A percentile compares a stretch with the other conserved stretches of the same genome.
Conservation (phyloP, 2,888 invertebrate genomes). For the Hoplodrina blanda region DNA sequence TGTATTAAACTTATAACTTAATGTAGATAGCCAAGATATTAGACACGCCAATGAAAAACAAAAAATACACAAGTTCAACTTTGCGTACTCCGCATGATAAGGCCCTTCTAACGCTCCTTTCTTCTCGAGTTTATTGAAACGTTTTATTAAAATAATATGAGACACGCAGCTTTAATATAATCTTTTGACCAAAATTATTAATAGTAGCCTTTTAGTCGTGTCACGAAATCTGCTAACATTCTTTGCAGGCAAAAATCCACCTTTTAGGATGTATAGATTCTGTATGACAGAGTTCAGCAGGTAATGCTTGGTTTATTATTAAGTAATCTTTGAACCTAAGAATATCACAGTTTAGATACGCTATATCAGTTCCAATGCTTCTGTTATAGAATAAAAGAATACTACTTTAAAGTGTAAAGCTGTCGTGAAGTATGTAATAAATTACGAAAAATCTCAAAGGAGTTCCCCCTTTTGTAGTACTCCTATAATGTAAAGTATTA, state of each 20-base stretch:
- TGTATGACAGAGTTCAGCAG: background rate
- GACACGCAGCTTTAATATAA: background rate
- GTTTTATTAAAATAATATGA: constrained; percentile 11
- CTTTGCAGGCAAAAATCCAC: background rate
- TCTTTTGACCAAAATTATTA: background rate
- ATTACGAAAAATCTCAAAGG: constrained; percentile 26
- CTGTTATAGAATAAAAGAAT: constrained; percentile 6
- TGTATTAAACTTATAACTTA: constrained; percentile 58
- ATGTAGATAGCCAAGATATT: constrained; percentile 28
- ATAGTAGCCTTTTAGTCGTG: background rate
- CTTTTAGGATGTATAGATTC: constrained; percentile 1
- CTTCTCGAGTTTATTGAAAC: constrained; percentile 21
- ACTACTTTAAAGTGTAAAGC: constrained; percentile 11
- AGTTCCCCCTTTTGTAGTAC: constrained; percentile 20
- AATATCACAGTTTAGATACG: background rate
- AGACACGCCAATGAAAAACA: constrained; percentile 27
- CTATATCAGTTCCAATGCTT: background rate
- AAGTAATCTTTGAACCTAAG: background rate
- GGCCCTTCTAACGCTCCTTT: constrained; percentile 11
- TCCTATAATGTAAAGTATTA: constrained; percentile 29
- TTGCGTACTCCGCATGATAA: constrained; percentile 6
- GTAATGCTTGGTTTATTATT: background rate
- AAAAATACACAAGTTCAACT: constrained; percentile 13
- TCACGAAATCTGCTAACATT: constrained; percentile 14
- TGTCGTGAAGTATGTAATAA: constrained; percentile 22